Evolutionary conservation across 2,797 vertebrate species (phyloP).

Genomic region (Tauraco hartlaubi): DNA sequence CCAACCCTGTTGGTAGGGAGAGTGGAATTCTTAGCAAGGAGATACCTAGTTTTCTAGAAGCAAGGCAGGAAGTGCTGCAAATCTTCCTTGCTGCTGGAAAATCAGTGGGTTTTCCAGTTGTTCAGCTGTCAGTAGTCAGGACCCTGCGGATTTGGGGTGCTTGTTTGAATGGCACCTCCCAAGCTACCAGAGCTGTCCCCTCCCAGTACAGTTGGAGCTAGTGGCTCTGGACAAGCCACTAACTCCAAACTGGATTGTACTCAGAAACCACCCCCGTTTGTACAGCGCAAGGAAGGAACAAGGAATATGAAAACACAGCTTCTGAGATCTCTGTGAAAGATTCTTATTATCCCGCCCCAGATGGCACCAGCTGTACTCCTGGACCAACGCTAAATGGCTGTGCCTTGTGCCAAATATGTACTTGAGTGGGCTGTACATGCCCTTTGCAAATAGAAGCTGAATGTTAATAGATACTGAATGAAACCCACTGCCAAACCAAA

Average conservation of each 20-base stretch:
- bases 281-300: background rate
- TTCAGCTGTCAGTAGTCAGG: background rate
- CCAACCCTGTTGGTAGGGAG: background rate
- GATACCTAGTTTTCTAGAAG: background rate
- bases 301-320: conserved; percentile 56
- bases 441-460: conserved; percentile 68
- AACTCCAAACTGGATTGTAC: background rate
- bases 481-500: conserved; percentile 67
- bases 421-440: conserved; percentile 67
- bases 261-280: background rate
- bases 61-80: background rate
- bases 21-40: background rate
- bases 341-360: conserved; percentile 74
- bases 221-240: background rate
- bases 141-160: background rate
- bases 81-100: background rate
- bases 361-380: conserved; percentile 80
- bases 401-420: conserved; percentile 73
- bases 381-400: conserved; percentile 59
- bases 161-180: background rate
- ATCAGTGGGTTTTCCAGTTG: accelerated
- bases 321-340: conserved; percentile 71
- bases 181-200: background rate
- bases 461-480: conserved; percentile 69
- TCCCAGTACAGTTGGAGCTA: background rate